Evolutionary conservation across 2,113 vertebrate species (phyloP).

Genomic region (Hippocampus zosterae): DNA sequence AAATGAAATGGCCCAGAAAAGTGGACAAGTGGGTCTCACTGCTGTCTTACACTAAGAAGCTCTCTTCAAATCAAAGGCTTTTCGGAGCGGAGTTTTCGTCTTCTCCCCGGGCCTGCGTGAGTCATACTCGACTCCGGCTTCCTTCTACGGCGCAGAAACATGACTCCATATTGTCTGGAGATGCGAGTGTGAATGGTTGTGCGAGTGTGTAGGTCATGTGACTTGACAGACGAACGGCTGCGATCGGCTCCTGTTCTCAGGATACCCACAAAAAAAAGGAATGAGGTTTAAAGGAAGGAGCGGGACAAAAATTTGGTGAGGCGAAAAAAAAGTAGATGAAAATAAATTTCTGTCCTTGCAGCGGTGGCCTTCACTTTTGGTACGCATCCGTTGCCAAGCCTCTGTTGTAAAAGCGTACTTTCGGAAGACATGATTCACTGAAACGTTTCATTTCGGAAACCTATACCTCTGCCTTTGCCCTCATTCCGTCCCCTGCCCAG

Average conservation of each 20-base stretch:
- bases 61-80: background rate
- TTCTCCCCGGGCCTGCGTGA: background rate
- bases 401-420: conserved; percentile 19
- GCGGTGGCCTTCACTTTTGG: conserved; percentile 20
- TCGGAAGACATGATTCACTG: conserved; percentile 9
- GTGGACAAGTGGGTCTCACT: background rate
- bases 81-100: background rate
- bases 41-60: background rate
- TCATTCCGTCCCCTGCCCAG: conserved; percentile 33
- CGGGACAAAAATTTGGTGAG: no score
- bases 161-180: background rate
- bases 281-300: background rate
- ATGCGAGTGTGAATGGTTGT: background rate
- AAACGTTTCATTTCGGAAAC: conserved; percentile 37
- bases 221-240: background rate
- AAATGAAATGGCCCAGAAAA: background rate
- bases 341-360: conserved; percentile 17
- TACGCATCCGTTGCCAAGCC: conserved; percentile 21
- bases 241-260: background rate
- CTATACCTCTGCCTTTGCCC: conserved; percentile 25
- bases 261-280: background rate
- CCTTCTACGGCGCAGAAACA: background rate
- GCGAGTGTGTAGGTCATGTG: no score
- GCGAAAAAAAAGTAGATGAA: background rate
- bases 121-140: background rate